Evolutionary conservation across 2,113 vertebrate species (phyloP), one percentile per base, ranked within the genome.

Genomic region (Ascaphus truei): DNA sequence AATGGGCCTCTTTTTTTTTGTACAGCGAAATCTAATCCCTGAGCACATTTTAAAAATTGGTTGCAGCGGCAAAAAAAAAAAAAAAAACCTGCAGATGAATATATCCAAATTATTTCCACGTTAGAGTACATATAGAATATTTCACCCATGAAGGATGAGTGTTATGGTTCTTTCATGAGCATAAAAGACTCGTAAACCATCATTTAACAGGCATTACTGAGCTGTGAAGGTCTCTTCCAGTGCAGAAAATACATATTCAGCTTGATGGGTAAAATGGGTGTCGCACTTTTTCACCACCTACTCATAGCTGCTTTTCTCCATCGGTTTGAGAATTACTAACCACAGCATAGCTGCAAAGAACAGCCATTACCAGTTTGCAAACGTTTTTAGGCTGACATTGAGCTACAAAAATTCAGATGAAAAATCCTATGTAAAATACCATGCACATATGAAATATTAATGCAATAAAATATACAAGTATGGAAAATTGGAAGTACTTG

Each of bases 71-170:
- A 43, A 16, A n/a, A 47, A 8, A 36, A 50, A 25, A 36, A 45
- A 34, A 36, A 55, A 62, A 68, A 68, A 59, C 26, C 22, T 37
- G 18, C 31, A 59, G 41, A 50, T 59, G 39, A 68, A 68, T 68
- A 68, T 68, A 68, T 68, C 66, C 55, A 59, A 68, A 68, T 59
- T 68, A 68, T 50, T 50, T 50, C 50, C 41, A 55, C 43, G 37
- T 68, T 59, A 50, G 55, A 55, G 58, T 58, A 68, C 43, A 68
- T 37, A 68, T 33, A 68, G 55, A 68, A 59, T 68, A 59, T 68
- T 59, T 68, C 66, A 68, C 55, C 66, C 66, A 68, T 68, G 66
- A 68, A 68, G 66, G 66, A 68, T 68, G 66, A 68, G 55, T 58
- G 41, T 58, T 68, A 68, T 68, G 66, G 48, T 50, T 68, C 53